Base-by-base conservation (phyloP, 2,888 invertebrate genomes). In the Flexamia atlantica region DNA sequence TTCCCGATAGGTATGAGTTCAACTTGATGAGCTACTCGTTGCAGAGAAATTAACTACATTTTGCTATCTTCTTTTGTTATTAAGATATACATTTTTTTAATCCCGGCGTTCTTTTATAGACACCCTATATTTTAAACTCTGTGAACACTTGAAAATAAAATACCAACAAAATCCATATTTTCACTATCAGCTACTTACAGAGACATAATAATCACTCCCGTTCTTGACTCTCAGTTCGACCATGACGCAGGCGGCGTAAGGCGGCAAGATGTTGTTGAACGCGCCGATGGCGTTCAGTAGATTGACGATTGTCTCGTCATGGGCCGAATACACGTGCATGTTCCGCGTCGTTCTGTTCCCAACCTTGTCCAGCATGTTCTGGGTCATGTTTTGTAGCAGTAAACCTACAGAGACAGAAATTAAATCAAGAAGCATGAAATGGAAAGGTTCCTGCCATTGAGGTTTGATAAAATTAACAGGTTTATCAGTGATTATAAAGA, bases 251-350 rank as follows among this genome's bases (percentile, higher is more conserved):
- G 93, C 92, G 28, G 92, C 93, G 87, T 94, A 95, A 28, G 91
- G 92, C 0, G 95, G 95, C 85, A 94, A 89, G 88, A 94, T 93
- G 7, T 90, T 90, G 84, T 94, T 92, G 93, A 94, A 96, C 4
- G 95, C 90, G 60, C 93, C 92, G 42, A 96, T 89, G 0, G 94
- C 92, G 23, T 92, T 90, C 81, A 96, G 89, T 64, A 96, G 89
- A 87, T 94, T 93, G 0, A 93, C 92, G 9, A 96, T 90, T 0
- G 95, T 95, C 0, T 94, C 93, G 89, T 96, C 96, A 88, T 96
- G 96, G 0, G 94, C 95, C 0, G 93, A 92, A 88, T 94, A 95
- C 84, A 94, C 91, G 86, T 91, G 93, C 84, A 94, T 91, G 89
- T 93, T 94, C 17, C 92, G 90, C 1, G 85, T 60, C 0, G 84